Base-by-base conservation (phyloP, 92 coral and sea anemone species). In the Diadumene lineata region DNA sequence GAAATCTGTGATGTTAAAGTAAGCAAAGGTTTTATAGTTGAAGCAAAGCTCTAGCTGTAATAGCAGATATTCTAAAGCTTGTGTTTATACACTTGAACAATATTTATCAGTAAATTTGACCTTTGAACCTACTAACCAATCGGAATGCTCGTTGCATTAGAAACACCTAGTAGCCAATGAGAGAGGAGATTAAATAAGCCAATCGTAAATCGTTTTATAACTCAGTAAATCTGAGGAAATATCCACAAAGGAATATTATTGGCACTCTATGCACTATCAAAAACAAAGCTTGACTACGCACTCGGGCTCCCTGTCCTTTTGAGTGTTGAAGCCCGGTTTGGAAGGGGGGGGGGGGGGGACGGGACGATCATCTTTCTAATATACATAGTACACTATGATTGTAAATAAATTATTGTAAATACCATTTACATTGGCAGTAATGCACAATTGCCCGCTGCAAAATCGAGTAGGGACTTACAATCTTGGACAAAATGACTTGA, bases 121-220 rank as follows among this genome's bases (percentile, higher is more conserved):
- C 66, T 72, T 15, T 72, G 53, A 56, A 26, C 48, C 25, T 50
- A 27, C 4, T 63, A 22, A 32, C 77, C 77, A 72, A 72, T 56
- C 34, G 33, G 27, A 29, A 19, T 27, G 23, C 64, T 62, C 31
- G 64, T 7, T 27, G 21, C 28, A 53, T 3, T 28, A 19, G 19
- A 3, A 62, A 28, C 1, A 1, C 19, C 1, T 56, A 23, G 7
- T 51, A 72, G 29, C 77, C 77, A 72, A 72, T 72, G 55, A 34
- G 38, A 43, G 31, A 10, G 31, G 22, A 62, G 38, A 21, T 23
- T 2, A 15, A 22, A 22, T 64, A n/a, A 64, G 28, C 64, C 75
- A 70, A 70, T 69, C 43, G 50, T 13, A 50, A 31, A 25, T 21
- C n/a, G 26, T n/a, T 50, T 8, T 43, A 46, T 67, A 43, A 17